Conservation (phyloP, 2,888 invertebrate genomes). For the Schrankia costaestrigalis region DNA sequence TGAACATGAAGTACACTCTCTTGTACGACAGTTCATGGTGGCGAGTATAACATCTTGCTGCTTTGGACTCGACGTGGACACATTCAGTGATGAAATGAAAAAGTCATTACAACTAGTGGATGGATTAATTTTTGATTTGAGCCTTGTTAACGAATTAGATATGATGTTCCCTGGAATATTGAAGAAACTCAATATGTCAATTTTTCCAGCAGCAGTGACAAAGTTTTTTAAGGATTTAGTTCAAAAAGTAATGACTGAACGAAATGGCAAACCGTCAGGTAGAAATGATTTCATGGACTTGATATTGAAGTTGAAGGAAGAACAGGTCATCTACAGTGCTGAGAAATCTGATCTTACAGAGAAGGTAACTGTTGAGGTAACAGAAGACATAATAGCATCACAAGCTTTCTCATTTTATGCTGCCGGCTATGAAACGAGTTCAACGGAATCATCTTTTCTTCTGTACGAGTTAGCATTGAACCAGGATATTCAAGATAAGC, state of each 20-base stretch:
- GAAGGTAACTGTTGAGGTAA: constrained; percentile 22
- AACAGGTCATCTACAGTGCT: constrained; percentile 10
- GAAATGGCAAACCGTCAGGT: constrained; percentile 23
- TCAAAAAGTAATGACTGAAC: constrained; percentile 14
- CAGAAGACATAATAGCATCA: constrained; percentile 39
- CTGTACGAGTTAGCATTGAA: constrained; percentile 52
- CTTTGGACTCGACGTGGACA: constrained; percentile 28
- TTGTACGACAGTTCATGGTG: constrained; percentile 28
- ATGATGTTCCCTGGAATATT: constrained; percentile 34
- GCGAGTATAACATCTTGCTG: constrained; percentile 24
- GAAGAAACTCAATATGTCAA: constrained; percentile 21
- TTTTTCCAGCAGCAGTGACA: constrained; percentile 15
- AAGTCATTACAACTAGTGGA: constrained; percentile 7
- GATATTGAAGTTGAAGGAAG: constrained; percentile 29
- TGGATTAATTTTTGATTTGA: constrained; percentile 12
- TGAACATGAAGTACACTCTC: constrained; percentile 21
- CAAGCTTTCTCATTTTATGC: constrained; percentile 51
- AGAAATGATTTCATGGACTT: constrained; percentile 41
- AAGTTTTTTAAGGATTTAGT: constrained; percentile 25
- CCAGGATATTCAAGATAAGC: constrained; percentile 45
- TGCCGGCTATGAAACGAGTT: constrained; percentile 63
- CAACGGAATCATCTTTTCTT: constrained; percentile 48
- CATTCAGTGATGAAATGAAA: constrained; percentile 3
- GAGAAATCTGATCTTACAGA: constrained; percentile 9
- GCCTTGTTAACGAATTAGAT: constrained; percentile 15